Conservation (phyloP, 2,113 vertebrate genomes). For the Esox niger region DNA sequence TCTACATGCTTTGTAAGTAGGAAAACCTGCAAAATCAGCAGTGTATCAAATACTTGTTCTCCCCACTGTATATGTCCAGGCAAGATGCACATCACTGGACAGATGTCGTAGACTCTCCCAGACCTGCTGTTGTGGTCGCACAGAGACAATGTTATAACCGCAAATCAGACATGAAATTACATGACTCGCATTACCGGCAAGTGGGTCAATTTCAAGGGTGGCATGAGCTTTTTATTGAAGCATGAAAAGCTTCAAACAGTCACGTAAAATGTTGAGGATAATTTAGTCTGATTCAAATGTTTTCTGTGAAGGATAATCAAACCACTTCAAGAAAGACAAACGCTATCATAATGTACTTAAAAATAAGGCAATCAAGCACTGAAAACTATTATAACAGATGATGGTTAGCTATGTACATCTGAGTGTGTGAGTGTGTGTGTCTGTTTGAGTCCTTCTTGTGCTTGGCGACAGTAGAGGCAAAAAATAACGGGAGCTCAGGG, state of each 20-base stretch:
- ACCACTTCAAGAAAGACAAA: neutral
- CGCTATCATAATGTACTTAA: neutral
- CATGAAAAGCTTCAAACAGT: conserved; percentile 18
- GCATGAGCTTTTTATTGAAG: conserved; percentile 11
- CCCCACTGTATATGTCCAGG: no score
- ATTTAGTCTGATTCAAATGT: conserved; percentile 4
- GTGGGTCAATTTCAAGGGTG: no score
- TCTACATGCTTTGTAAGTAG: no score
- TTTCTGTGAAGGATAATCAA: neutral
- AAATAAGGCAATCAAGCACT: conserved; percentile 6
- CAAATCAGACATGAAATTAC: no score
- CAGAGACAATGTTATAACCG: no score
- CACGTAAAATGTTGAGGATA: conserved; percentile 55
- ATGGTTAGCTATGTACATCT: conserved; percentile 15
- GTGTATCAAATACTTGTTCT: no score
- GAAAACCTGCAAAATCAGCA: no score
- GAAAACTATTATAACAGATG: neutral
- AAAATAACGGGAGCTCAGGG: conserved; percentile 54
- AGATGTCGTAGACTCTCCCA: no score
- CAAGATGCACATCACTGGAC: no score
- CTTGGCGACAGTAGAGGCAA: conserved; percentile 38
- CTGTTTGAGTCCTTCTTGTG: conserved; percentile 25
- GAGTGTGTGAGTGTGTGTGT: conserved; percentile 17
- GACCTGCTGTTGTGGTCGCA: conserved; percentile 17
- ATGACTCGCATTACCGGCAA: neutral